phyloP scores from a whole-genome alignment of 2,113 vertebrate species.

The Bettongia penicillata region DNA sequence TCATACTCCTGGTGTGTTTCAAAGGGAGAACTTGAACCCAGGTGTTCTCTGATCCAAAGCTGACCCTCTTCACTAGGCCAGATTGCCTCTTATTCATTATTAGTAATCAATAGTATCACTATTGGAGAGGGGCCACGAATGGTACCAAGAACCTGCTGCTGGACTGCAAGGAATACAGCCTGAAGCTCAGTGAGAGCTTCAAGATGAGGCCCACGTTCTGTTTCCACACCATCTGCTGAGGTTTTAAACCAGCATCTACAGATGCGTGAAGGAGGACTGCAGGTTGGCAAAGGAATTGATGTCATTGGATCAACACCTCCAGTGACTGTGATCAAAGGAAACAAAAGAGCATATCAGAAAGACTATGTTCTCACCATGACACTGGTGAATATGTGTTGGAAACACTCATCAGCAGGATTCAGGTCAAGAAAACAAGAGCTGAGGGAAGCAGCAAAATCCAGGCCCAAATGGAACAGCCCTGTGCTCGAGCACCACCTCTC shows the following conservation, averaged over 20 bases:
- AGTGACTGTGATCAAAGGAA: constrained; percentile 99
- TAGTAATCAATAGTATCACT: not conserved
- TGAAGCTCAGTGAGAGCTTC: constrained; percentile 97
- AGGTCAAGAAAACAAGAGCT: constrained; percentile 98
- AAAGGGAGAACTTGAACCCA: not conserved
- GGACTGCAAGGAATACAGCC: constrained; percentile 95
- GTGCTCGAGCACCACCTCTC: constrained; percentile 65
- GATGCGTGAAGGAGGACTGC: constrained; percentile 96
- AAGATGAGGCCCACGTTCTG: constrained; percentile 95
- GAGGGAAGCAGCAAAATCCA: constrained; percentile 99
- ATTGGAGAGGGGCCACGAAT: constrained; percentile 86
- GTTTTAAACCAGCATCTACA: constrained; percentile 98
- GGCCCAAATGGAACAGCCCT: constrained; percentile 92
- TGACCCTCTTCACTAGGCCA: not conserved
- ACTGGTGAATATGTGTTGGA: constrained; percentile 96
- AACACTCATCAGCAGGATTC: constrained; percentile 98
- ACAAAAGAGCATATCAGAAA: constrained; percentile 97
- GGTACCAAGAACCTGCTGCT: constrained; percentile 92
- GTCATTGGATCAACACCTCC: constrained; percentile 97
- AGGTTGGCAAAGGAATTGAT: constrained; percentile 98
- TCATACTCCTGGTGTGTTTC: not conserved
- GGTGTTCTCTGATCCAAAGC: not conserved
- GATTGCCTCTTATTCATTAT: not conserved
- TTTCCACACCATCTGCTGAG: constrained; percentile 98
- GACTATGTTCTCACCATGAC: constrained; percentile 99